Evolutionary conservation across 2,888 invertebrate species (phyloP), one percentile per base, ranked within the genome.

Genomic region (Synanthedon myopaeformis): DNA sequence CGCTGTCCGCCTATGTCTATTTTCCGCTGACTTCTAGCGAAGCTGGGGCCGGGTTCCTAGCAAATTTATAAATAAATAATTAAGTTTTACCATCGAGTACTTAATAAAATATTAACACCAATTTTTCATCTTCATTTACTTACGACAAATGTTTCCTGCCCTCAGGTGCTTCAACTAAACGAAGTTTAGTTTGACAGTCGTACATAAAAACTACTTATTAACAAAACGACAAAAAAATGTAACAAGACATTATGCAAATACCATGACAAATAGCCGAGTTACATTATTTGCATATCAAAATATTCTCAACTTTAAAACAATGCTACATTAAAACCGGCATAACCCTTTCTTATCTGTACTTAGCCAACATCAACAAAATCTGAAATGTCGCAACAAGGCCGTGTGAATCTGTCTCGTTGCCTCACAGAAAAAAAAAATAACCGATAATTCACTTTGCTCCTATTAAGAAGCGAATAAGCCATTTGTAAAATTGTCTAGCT

Each of bases 401-500:
- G 85, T 85, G 85, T 74, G 85, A 85, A 82, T 71, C 68, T 60
- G 59, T 61, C 58, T 50, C 59, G 65, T 83, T 80, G 78, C 75
- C 58, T 68, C 70, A 79, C 59, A 62, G 54, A 61, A 67, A 74
- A 76, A 74, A 78, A 74, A 73, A 68, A 65, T 55, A 65, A 64
- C 70, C 72, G 67, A 80, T 80, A 82, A 72, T 72, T 80, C 78
- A 76, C 76, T 76, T 66, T 66, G 69, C 67, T 70, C 69, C 69
- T 70, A 79, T 76, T 76, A 79, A 72, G 72, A 72, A 71, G 72
- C 70, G 70, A 68, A 71, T 74, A 63, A 67, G 70, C 74, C 72
- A 80, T 82, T 82, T 77, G 67, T 73, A 72, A 81, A 80, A 82
- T 80, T 76, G 75, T 76, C 78, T 76, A 62, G 72, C 78, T 76